phyloP scores from a whole-genome alignment of 1,140 invertebrate species.

The Drosophila lacteicornis region DNA sequence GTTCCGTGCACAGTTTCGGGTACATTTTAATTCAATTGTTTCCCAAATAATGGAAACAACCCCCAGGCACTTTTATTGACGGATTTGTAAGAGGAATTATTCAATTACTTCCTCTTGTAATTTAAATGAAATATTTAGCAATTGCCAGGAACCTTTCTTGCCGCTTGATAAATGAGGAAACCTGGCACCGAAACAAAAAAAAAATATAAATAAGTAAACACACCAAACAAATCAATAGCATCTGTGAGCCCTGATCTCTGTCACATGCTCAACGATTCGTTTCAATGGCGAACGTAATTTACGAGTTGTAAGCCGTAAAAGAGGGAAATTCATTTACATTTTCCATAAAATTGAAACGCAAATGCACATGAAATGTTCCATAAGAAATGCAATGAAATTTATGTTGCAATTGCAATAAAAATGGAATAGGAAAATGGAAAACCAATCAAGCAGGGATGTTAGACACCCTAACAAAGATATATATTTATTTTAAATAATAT shows the following conservation, averaged over 20 bases:
- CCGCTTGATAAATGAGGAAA: conserved; percentile 59
- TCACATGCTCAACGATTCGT: conserved; percentile 35
- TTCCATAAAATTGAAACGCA: conserved; percentile 60
- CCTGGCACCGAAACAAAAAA: background rate
- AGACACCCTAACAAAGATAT: background rate
- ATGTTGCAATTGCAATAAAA: conserved; percentile 63
- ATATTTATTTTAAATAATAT: background rate
- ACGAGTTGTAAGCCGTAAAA: conserved; percentile 49
- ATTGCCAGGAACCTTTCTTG: conserved; percentile 38
- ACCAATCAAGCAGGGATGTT: background rate
- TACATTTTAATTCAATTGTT: conserved; percentile 32
- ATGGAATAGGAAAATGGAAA: background rate
- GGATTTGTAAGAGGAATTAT: conserved; percentile 60
- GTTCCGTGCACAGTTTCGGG: background rate
- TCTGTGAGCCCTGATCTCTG: conserved; percentile 30
- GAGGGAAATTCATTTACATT: conserved; percentile 63
- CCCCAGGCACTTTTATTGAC: conserved; percentile 18
- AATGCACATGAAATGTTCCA: conserved; percentile 33
- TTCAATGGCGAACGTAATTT: conserved; percentile 53
- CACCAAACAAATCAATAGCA: conserved; percentile 25
- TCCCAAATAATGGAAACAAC: conserved; percentile 6
- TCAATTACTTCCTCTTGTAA: conserved; percentile 52
- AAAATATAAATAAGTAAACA: too few species aligned
- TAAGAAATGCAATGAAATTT: conserved; percentile 58
- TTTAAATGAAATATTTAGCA: conserved; percentile 28